phyloP scores from a whole-genome alignment of 2,113 vertebrate genomes.

The Scomber scombrus region DNA sequence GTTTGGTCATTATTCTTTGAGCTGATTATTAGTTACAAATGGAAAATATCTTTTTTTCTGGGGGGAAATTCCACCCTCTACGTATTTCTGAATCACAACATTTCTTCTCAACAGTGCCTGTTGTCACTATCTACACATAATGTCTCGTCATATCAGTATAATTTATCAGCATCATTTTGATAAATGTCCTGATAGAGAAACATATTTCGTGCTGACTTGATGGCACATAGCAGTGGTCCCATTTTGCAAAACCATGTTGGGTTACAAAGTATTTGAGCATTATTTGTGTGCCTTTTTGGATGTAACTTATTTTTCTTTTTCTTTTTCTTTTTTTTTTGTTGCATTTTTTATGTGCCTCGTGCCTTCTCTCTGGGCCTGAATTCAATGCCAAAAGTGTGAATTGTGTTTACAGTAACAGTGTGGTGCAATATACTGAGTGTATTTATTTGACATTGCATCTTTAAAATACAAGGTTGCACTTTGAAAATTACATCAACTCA shows the following conservation, averaged over 20 bases:
- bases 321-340: not conserved
- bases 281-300: conserved; percentile 42
- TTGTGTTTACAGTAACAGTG: conserved; percentile 47
- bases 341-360: not conserved
- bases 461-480: not conserved
- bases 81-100: not conserved
- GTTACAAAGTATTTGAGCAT: conserved; percentile 10
- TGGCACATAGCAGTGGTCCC: not conserved
- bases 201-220: not conserved
- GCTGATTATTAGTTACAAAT: not conserved
- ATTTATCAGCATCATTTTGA: not conserved
- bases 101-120: conserved; percentile 10
- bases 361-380: conserved; percentile 9
- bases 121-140: conserved; percentile 16
- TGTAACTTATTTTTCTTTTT: conserved; percentile 42
- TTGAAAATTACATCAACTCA: not conserved
- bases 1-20: not conserved
- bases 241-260: not conserved
- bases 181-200: not conserved
- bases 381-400: conserved; percentile 40
- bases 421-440: conserved; percentile 37
- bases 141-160: conserved; percentile 1
- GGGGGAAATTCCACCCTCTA: no score
- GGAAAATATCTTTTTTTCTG: not conserved
- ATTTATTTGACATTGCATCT: conserved; percentile 4